These are phyloP conservation scores for Oscheius sp. DNA, from an alignment of 2,888 invertebrate genomes.

Conservation along the genomic window DNA sequence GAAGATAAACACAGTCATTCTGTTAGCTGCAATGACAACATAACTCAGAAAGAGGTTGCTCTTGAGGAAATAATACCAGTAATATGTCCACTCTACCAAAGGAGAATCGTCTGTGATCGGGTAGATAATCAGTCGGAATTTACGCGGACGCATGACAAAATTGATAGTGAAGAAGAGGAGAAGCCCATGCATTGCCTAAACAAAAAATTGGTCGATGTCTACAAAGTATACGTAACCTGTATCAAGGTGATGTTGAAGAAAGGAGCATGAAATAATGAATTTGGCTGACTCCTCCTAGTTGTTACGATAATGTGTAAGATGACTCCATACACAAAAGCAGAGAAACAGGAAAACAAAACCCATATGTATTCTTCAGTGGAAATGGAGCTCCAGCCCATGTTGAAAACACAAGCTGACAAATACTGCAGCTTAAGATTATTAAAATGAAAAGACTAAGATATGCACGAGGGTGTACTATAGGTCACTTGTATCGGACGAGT, in stretches of 20 bases:
- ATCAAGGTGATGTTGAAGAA: slow-evolving; percentile 20
- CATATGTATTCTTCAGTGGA: slow-evolving; percentile 20
- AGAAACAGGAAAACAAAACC: slow-evolving; percentile 12
- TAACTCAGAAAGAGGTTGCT: slow-evolving; percentile 16
- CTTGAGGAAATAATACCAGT: slow-evolving; percentile 12
- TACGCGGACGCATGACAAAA: slow-evolving; percentile 19
- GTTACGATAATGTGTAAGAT: slow-evolving; percentile 17
- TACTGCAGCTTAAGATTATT: not conserved
- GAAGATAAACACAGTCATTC: slow-evolving; percentile 26
- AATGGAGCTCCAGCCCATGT: slow-evolving; percentile 13
- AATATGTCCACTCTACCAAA: slow-evolving; percentile 25
- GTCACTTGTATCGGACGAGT: not conserved
- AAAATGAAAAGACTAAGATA: not conserved
- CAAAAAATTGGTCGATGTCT: not conserved
- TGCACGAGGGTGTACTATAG: not conserved
- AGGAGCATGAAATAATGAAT: slow-evolving; percentile 21
- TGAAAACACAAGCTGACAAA: no score
- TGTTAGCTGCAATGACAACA: slow-evolving; percentile 15
- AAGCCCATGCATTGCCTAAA: slow-evolving; percentile 11
- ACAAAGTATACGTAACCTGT: not conserved
- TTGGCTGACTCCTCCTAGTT: not conserved
- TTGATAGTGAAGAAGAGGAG: slow-evolving; percentile 13
- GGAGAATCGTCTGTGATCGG: slow-evolving; percentile 15
- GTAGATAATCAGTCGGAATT: slow-evolving; percentile 11
- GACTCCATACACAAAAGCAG: not conserved